These are phyloP conservation scores for Podarcis raffonei DNA, from an alignment of 2,113 vertebrate genomes.

Conservation along the genomic window DNA sequence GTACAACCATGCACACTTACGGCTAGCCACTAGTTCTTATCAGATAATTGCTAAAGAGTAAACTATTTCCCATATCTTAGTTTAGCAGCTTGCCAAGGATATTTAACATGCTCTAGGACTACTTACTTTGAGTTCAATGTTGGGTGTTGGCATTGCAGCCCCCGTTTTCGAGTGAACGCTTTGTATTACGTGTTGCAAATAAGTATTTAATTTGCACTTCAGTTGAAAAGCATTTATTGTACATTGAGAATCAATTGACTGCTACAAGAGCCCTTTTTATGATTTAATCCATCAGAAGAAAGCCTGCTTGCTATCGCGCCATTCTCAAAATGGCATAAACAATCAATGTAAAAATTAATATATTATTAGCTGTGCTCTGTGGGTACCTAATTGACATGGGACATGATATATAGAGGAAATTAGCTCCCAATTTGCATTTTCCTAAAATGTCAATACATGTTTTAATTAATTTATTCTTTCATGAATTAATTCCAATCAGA, in stretches of 20 bases:
- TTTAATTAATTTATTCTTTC: conserved; percentile 54
- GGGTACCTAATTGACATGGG: conserved; percentile 38
- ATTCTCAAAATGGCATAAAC: conserved; percentile 46
- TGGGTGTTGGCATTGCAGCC: conserved; percentile 21
- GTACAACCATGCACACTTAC: conserved; percentile 25
- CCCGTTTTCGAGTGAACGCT: conserved; percentile 29
- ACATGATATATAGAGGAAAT: conserved; percentile 38
- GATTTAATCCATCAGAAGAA: conserved; percentile 55
- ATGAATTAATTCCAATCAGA: conserved; percentile 57
- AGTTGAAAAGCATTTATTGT: conserved; percentile 54
- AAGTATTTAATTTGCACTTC: conserved; percentile 67
- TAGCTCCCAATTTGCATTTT: conserved; percentile 34
- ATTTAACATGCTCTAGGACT: conserved; percentile 54
- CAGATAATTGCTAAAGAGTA: conserved; percentile 65
- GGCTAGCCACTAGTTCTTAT: conserved; percentile 49
- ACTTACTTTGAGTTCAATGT: conserved; percentile 34
- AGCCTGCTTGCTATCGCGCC: conserved; percentile 32
- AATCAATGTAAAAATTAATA: conserved; percentile 49
- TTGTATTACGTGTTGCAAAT: conserved; percentile 50
- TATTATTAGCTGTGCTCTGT: conserved; percentile 30
- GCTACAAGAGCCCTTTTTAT: conserved; percentile 50
- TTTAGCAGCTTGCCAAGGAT: conserved; percentile 57
- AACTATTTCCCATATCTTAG: conserved; percentile 54
- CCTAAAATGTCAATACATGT: conserved; percentile 46
- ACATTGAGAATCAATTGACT: conserved; percentile 59